Percentiles rank a stretch among this genome's conserved stretches.
Conservation (phyloP, 2,888 invertebrate genomes). For the Drosophila rellima region DNA sequence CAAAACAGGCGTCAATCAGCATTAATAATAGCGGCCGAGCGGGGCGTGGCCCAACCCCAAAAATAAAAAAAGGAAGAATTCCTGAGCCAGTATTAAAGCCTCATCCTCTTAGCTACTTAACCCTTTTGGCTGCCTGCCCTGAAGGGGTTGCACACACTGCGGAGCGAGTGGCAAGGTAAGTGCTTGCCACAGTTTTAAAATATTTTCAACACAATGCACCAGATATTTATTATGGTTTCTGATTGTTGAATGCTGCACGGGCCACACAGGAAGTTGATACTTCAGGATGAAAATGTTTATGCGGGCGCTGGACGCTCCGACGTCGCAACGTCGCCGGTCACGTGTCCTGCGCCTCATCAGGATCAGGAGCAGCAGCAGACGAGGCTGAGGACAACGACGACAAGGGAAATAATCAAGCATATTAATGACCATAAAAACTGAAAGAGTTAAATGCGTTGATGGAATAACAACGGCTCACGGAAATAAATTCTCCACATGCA, state of each 20-base stretch:
- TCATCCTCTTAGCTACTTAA: conserved; percentile 71
- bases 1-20: conserved; percentile 81
- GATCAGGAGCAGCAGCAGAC: neutral
- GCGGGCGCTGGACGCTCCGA: conserved; percentile 71
- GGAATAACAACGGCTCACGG: conserved; percentile 11
- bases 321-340: conserved; percentile 62
- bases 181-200: conserved; percentile 71
- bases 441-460: conserved; percentile 76
- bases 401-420: conserved; percentile 83
- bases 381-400: conserved; percentile 44
- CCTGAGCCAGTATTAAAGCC: conserved; percentile 26
- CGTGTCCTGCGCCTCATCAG: conserved; percentile 62
- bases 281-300: conserved; percentile 80
- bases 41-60: conserved; percentile 66
- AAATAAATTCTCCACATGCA: conserved; percentile 45
- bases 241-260: conserved; percentile 29
- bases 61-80: neutral
- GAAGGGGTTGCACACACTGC: conserved; percentile 53
- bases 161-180: conserved; percentile 58
- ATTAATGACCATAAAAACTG: conserved; percentile 82
- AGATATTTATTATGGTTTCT: conserved; percentile 64
- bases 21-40: conserved; percentile 66
- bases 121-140: conserved; percentile 62
- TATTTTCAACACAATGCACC: conserved; percentile 60
- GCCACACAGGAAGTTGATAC: conserved; percentile 78